Evolutionary conservation across 2,113 vertebrate species (phyloP).

Genomic region (Strix aluco): DNA sequence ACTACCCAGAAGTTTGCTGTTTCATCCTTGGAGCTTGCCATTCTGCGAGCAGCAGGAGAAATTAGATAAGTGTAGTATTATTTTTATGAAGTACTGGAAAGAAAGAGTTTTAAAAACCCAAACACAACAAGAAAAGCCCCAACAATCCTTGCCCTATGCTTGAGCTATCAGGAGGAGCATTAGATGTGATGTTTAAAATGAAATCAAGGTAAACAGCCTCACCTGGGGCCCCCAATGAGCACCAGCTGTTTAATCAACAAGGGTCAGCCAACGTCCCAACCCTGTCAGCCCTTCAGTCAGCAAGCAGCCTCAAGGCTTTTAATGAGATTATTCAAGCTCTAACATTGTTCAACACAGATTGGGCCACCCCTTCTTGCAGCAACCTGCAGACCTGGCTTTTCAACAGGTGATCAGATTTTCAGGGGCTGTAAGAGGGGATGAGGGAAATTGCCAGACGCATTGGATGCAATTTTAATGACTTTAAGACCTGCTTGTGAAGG

Average conservation of each 20-base stretch:
- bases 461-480: neutral
- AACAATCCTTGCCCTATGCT: neutral
- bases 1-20: neutral
- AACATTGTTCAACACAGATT: neutral
- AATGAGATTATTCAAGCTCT: neutral
- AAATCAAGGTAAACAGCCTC: neutral
- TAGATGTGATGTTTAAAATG: neutral
- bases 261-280: neutral
- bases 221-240: neutral
- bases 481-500: neutral
- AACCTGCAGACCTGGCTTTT: neutral
- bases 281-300: neutral
- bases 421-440: neutral
- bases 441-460: neutral
- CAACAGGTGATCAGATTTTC: neutral
- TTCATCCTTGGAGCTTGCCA: neutral
- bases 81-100: neutral
- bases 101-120: neutral
- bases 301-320: neutral
- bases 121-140: neutral
- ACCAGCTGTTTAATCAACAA: neutral
- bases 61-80: fast-evolving
- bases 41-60: neutral
- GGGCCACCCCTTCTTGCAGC: neutral
- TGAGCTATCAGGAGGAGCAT: neutral